Evolutionary conservation across 2,113 vertebrate genomes (phyloP).

Genomic region (Stigmatopora argus): DNA sequence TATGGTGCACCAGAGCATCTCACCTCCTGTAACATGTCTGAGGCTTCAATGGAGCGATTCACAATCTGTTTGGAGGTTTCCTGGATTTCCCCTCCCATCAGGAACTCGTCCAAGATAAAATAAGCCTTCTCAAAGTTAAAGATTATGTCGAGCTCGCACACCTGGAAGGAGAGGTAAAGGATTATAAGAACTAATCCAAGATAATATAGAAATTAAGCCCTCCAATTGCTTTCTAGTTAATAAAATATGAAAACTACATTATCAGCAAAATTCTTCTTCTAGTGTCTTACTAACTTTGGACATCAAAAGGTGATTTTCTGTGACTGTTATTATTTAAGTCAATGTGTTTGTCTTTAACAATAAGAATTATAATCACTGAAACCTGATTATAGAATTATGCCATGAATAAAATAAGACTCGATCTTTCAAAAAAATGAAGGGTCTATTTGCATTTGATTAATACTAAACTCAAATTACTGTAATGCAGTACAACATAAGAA

Average conservation of each 20-base stretch:
- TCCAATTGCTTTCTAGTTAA: background rate
- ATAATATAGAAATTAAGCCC: background rate
- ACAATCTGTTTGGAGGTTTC: slow-evolving; percentile 91
- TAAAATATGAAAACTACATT: no score
- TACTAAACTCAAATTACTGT: no score
- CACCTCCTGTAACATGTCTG: slow-evolving; percentile 98
- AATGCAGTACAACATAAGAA: no score
- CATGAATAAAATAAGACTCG: background rate
- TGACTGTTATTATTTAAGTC: background rate
- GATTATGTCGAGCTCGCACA: slow-evolving; percentile 97
- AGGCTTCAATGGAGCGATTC: slow-evolving; percentile 86
- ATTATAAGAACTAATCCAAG: background rate
- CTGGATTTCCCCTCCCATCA: slow-evolving; percentile 92
- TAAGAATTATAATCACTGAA: background rate
- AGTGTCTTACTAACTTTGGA: no score
- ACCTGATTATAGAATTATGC: background rate
- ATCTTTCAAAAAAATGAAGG: no score
- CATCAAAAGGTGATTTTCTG: background rate
- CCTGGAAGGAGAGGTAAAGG: slow-evolving; percentile 61
- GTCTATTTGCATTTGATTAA: no score
- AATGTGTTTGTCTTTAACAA: background rate
- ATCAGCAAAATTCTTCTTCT: no score
- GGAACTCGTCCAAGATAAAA: slow-evolving; percentile 97
- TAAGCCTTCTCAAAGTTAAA: slow-evolving; percentile 99
- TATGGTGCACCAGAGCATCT: slow-evolving; percentile 33